Conservation (phyloP, 1,140 invertebrate species). For the Zaprionus lachaisei region DNA sequence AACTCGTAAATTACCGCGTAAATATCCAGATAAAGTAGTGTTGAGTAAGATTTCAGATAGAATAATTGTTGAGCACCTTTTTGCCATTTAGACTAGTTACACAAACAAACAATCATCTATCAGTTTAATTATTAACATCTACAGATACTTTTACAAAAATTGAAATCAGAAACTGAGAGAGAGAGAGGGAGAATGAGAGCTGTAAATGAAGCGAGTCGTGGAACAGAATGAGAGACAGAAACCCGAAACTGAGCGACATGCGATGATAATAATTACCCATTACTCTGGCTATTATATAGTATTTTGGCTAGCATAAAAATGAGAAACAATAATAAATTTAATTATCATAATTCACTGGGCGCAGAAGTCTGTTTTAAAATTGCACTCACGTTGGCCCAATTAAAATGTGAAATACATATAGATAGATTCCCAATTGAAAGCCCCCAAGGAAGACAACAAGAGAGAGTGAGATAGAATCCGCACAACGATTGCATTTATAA, state of each 20-base stretch:
- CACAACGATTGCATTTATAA: conserved; percentile 26
- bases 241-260: conserved; percentile 26
- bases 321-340: conserved; percentile 31
- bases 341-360: conserved; percentile 36
- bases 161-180: conserved; percentile 22
- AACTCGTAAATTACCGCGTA: neutral
- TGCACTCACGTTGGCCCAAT: conserved; percentile 43
- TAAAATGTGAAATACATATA: conserved; percentile 26
- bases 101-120: neutral
- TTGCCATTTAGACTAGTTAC: neutral
- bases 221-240: neutral
- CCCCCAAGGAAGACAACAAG: neutral
- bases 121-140: neutral
- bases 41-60: neutral
- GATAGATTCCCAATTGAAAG: conserved; percentile 11
- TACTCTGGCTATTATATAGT: conserved; percentile 32
- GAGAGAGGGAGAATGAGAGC: neutral
- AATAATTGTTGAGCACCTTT: neutral
- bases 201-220: conserved; percentile 34
- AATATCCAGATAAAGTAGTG: neutral
- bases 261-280: conserved; percentile 47
- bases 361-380: conserved; percentile 25
- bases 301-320: conserved; percentile 10
- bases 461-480: conserved; percentile 5
- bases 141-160: neutral